These are phyloP conservation scores for Micromys minutus DNA, from an alignment of 2,113 vertebrate genomes.

Conservation along the genomic window DNA sequence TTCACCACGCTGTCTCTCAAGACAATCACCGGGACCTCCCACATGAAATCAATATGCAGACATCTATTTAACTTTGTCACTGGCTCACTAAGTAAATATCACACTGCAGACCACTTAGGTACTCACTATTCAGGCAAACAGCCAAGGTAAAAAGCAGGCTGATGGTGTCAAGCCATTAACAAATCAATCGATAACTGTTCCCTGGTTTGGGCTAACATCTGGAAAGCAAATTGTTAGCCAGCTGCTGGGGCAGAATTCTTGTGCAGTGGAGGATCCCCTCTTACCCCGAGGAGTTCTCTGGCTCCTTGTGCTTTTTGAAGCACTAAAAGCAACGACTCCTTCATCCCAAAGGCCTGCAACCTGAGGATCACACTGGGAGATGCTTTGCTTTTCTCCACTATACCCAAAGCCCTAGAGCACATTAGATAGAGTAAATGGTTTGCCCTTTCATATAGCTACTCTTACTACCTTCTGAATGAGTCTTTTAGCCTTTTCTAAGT, in stretches of 20 bases:
- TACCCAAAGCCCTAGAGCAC: not conserved
- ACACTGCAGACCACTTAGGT: slow-evolving; percentile 52
- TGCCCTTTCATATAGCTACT: not conserved
- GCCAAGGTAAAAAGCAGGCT: slow-evolving; percentile 67
- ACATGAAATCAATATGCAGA: slow-evolving; percentile 60
- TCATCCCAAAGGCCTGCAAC: not conserved
- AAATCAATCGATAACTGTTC: slow-evolving; percentile 68
- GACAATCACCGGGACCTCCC: slow-evolving; percentile 54
- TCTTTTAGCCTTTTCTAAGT: not conserved
- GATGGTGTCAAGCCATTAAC: not conserved
- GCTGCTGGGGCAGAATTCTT: not conserved
- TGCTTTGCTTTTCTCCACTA: not conserved
- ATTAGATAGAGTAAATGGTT: not conserved
- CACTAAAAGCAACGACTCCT: not conserved
- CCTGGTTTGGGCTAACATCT: rapidly evolving
- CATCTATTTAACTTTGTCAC: slow-evolving; percentile 72
- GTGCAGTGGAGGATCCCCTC: not conserved
- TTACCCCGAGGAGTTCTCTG: not conserved
- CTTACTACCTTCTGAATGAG: not conserved
- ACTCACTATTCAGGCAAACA: slow-evolving; percentile 64
- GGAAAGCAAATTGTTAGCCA: slow-evolving; percentile 55
- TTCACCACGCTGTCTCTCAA: not conserved
- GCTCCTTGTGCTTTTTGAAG: not conserved
- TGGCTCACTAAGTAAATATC: slow-evolving; percentile 71
- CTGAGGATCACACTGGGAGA: not conserved